Percentiles rank a stretch among this genome's conserved stretches.
phyloP scores from a whole-genome alignment of 2,113 vertebrate species.

The Pseudolaguvia tuberculata region DNA sequence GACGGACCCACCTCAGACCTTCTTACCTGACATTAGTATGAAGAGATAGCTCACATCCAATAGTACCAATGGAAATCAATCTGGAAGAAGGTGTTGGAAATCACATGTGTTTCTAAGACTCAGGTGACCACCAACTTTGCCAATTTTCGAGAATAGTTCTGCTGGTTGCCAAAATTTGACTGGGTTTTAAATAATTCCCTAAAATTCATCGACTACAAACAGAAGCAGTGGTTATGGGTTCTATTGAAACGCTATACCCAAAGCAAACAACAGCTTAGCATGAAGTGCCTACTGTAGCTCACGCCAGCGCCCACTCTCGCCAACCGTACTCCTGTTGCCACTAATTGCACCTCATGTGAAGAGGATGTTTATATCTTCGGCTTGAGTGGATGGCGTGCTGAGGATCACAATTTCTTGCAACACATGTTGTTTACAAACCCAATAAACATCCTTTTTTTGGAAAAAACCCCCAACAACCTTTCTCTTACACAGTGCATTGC shows the following conservation, averaged over 20 bases:
- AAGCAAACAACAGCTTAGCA: constrained; percentile 9
- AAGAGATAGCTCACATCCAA: too few relatives aligned
- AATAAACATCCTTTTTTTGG: background rate
- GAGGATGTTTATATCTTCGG: constrained; percentile 33
- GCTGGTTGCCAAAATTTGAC: too few relatives aligned
- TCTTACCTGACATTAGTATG: too few relatives aligned
- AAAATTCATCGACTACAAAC: background rate
- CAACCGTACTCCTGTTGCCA: constrained; percentile 38
- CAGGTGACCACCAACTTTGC: too few relatives aligned
- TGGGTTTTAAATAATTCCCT: background rate
- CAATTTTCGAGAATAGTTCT: background rate
- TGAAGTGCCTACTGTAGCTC: constrained; percentile 7
- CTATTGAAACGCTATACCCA: background rate
- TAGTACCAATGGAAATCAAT: too few relatives aligned
- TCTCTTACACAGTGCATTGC: background rate
- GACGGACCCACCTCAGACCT: too few relatives aligned
- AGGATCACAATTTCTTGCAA: constrained; percentile 30
- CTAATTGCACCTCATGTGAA: constrained; percentile 42
- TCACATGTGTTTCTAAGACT: too few relatives aligned
- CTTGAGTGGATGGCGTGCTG: constrained; percentile 11
- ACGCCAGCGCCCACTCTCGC: constrained; percentile 29
- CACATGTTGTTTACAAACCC: constrained; percentile 18
- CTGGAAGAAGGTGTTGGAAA: too few relatives aligned
- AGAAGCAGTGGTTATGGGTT: background rate
- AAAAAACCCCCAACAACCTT: background rate